Evolutionary conservation across 2,888 invertebrate genomes (phyloP).

Genomic region (Lutraria lutraria): DNA sequence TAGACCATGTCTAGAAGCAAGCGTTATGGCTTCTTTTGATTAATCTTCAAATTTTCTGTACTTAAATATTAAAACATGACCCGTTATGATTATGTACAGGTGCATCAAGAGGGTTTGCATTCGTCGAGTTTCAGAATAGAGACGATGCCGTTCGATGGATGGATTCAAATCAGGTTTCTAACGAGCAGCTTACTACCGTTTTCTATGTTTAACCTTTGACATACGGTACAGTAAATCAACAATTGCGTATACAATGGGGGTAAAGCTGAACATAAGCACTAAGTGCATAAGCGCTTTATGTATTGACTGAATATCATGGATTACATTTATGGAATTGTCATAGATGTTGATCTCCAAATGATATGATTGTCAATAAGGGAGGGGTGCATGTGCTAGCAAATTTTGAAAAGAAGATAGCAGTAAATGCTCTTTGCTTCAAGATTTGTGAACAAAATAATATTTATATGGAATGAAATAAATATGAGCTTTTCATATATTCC

Average conservation of each 20-base stretch:
- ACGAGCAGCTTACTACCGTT: slow-evolving; percentile 58
- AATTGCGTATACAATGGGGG: neutral
- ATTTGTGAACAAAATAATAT: neutral
- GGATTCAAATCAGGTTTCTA: slow-evolving; percentile 94
- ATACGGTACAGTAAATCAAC: slow-evolving; percentile 60
- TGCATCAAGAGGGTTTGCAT: slow-evolving; percentile 95
- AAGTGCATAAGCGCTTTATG: neutral
- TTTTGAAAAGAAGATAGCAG: neutral
- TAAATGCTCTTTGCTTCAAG: neutral
- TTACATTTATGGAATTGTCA: neutral
- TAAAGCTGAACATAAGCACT: neutral
- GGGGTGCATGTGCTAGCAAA: neutral
- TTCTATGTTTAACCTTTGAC: slow-evolving; percentile 55
- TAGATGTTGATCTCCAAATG: neutral
- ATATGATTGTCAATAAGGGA: neutral
- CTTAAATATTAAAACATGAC: slow-evolving; percentile 57
- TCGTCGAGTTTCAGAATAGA: slow-evolving; percentile 96
- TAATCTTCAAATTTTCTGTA: slow-evolving; percentile 2
- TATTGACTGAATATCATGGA: slow-evolving; percentile 10
- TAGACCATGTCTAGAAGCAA: slow-evolving; percentile 9
- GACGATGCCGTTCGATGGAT: slow-evolving; percentile 96
- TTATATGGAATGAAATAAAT: neutral
- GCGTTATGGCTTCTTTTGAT: neutral
- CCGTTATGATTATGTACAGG: slow-evolving; percentile 88
- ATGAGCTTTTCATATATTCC: neutral